Percentiles rank a stretch among this genome's conserved stretches.
Conservation (phyloP, 2,113 vertebrate genomes). For the Oriolus oriolus region DNA sequence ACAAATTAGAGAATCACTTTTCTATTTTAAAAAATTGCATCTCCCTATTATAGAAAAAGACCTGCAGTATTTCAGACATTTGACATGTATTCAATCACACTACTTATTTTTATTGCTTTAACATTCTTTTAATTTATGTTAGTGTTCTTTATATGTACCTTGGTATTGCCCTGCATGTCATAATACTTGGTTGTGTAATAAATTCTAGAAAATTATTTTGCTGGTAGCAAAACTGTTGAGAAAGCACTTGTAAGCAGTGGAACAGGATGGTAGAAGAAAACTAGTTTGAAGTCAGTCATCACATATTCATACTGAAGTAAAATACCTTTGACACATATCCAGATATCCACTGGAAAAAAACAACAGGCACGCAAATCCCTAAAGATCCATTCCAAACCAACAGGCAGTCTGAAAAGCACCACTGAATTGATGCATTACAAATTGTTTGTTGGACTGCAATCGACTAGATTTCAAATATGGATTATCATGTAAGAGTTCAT, state of each 20-base stretch:
- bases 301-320: neutral
- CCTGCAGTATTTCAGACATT: neutral
- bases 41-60: neutral
- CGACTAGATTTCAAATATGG: neutral
- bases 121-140: neutral
- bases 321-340: neutral
- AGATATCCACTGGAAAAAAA: neutral
- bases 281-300: neutral
- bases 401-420: neutral
- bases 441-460: neutral
- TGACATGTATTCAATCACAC: neutral
- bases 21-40: neutral
- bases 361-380: neutral
- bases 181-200: neutral
- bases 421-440: neutral
- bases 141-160: neutral
- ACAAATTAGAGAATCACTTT: neutral
- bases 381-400: neutral
- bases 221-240: neutral
- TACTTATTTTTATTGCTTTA: neutral
- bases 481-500: neutral
- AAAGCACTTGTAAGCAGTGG: neutral
- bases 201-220: neutral
- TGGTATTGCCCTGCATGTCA: neutral
- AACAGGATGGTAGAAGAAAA: neutral